Evolutionary conservation across 2,113 vertebrate species (phyloP).

Genomic region (Oncorhynchus clarkii): DNA sequence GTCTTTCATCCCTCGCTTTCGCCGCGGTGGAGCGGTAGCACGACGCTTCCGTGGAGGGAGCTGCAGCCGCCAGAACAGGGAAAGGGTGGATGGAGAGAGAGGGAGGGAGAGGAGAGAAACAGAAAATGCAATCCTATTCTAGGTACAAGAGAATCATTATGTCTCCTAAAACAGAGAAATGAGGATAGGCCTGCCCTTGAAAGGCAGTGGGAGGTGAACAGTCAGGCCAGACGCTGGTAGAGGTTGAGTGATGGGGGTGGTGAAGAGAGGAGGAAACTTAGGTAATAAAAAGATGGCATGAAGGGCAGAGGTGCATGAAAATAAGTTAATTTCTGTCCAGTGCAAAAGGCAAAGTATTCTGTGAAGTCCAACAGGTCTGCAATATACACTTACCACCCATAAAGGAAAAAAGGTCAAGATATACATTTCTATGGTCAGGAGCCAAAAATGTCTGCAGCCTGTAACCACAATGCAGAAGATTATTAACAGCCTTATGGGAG

Average conservation of each 20-base stretch:
- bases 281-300: neutral
- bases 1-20: conserved; percentile 60
- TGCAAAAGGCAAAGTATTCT: neutral
- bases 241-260: neutral
- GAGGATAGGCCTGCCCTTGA: conserved; percentile 57
- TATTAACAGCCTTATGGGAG: neutral
- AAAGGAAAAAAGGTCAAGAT: too few relatives aligned
- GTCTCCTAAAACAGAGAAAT: conserved; percentile 59
- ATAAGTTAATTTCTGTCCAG: neutral
- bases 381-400: neutral
- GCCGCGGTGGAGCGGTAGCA: conserved; percentile 57
- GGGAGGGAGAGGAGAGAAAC: conserved; percentile 35
- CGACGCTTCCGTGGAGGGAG: conserved; percentile 22
- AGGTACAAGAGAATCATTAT: conserved; percentile 69
- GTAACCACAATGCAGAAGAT: neutral
- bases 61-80: conserved; percentile 22
- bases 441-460: neutral
- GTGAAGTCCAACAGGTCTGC: neutral
- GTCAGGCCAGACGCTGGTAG: neutral
- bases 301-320: neutral
- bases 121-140: conserved; percentile 69
- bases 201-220: conserved; percentile 22
- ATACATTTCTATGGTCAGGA: too few relatives aligned
- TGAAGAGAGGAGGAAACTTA: neutral
- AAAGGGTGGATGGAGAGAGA: neutral